A percentile compares a stretch with the other conserved stretches of the same genome.
Conservation (phyloP, 2,113 vertebrate species). For the Pelobates fuscus region DNA sequence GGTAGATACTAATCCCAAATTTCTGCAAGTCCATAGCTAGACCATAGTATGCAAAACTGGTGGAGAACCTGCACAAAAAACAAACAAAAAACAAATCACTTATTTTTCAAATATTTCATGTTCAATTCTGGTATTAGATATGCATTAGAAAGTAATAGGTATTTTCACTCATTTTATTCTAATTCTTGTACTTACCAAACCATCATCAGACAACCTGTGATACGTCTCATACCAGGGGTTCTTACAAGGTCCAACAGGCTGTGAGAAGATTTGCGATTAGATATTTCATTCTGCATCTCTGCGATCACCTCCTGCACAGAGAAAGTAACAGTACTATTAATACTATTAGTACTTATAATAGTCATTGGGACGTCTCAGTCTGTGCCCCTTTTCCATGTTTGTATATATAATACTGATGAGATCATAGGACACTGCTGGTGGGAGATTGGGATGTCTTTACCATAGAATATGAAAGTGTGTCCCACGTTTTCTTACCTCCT, state of each 20-base stretch:
- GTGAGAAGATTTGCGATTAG: constrained; percentile 51
- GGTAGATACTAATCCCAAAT: constrained; percentile 87
- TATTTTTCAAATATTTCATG: no score
- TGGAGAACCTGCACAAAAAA: constrained; percentile 71
- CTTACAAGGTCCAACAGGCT: constrained; percentile 64
- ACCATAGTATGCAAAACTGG: constrained; percentile 90
- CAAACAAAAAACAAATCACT: no score
- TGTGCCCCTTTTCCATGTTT: no score
- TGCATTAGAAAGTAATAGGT: no score
- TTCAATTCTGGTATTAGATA: no score
- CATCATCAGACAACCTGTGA: constrained; percentile 68
- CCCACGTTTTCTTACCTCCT: constrained; percentile 59
- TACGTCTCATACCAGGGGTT: constrained; percentile 66
- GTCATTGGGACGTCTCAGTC: no score
- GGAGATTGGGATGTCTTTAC: no score
- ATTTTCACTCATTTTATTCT: no score
- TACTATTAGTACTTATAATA: no score
- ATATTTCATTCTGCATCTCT: not conserved
- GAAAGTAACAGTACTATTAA: not conserved
- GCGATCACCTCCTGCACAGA: not conserved
- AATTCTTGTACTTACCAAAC: constrained; percentile 75
- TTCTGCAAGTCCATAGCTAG: constrained; percentile 91
- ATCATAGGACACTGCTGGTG: no score
- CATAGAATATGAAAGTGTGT: no score
- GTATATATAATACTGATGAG: no score